phyloP scores from a whole-genome alignment of 2,888 invertebrate species.

The Chaitophorus viminalis region DNA sequence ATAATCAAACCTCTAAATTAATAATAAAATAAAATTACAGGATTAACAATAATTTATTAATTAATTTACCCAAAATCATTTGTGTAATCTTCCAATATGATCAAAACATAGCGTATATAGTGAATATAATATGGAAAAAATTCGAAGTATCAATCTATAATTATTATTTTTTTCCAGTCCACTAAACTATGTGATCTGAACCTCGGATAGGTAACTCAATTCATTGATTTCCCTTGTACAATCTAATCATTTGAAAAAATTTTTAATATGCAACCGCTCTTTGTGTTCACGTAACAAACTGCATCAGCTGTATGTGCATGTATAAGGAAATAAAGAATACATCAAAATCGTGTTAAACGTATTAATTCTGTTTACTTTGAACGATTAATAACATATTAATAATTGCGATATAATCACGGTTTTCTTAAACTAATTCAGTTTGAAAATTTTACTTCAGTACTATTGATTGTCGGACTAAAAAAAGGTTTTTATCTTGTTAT shows the following conservation, averaged over 20 bases:
- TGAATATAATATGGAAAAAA: not conserved
- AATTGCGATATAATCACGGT: too few relatives aligned
- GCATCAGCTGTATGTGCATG: too few relatives aligned
- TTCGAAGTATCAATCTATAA: not conserved
- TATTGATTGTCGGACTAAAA: not conserved
- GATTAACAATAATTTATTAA: not conserved
- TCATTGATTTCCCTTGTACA: not conserved
- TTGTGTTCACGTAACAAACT: not conserved
- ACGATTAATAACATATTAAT: too few relatives aligned
- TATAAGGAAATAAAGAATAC: too few relatives aligned
- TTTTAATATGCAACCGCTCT: not conserved
- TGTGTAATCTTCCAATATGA: not conserved
- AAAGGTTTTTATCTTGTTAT: not conserved
- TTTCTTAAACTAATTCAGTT: not conserved
- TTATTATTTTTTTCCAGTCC: not conserved
- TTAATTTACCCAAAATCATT: not conserved
- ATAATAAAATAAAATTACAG: not conserved
- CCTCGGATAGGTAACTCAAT: not conserved
- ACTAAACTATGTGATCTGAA: constrained; percentile 1
- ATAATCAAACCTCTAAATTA: not conserved
- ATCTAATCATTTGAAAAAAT: constrained; percentile 2
- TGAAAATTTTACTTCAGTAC: not conserved
- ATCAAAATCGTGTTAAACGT: too few relatives aligned
- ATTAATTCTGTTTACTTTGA: too few relatives aligned
- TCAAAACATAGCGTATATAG: not conserved